Evolutionary conservation across 2,888 invertebrate species (phyloP).

Genomic region (Reticulitermes lucifugus): DNA sequence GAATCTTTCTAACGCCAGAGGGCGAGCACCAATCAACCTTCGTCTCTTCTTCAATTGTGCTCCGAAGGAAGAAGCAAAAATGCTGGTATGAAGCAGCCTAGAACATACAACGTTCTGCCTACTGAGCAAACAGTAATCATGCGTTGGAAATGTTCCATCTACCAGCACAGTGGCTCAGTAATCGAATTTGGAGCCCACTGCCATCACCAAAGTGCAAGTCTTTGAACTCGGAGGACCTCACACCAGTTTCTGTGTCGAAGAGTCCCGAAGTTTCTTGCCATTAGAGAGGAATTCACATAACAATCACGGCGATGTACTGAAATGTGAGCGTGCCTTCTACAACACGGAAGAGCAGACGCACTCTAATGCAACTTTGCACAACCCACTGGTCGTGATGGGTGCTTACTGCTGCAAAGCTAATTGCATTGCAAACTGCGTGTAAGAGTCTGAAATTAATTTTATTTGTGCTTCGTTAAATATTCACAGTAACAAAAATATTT

Average conservation of each 20-base stretch:
- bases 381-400: too few species aligned
- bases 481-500: too few species aligned
- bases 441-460: too few species aligned
- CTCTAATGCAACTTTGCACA: too few species aligned
- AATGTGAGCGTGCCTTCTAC: not conserved
- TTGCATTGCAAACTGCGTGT: too few species aligned
- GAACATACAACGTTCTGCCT: not conserved
- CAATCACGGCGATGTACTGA: not conserved
- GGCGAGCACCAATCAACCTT: slow-evolving; percentile 1
- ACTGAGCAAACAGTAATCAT: slow-evolving; percentile 42
- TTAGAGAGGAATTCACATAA: not conserved
- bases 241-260: not conserved
- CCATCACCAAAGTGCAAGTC: slow-evolving; percentile 17
- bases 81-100: not conserved
- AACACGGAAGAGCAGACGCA: too few species aligned
- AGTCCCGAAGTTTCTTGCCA: not conserved
- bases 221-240: slow-evolving; percentile 30
- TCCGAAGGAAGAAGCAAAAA: slow-evolving; percentile 10
- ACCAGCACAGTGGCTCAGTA: slow-evolving; percentile 21
- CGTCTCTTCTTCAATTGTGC: not conserved
- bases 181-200: slow-evolving; percentile 21
- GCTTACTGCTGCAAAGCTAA: too few species aligned
- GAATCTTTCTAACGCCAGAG: slow-evolving; percentile 7
- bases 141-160: slow-evolving; percentile 35
- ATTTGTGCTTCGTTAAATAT: too few species aligned